phyloP scores from a whole-genome alignment of 1,140 invertebrate genomes.

The Eumeta japonica region DNA sequence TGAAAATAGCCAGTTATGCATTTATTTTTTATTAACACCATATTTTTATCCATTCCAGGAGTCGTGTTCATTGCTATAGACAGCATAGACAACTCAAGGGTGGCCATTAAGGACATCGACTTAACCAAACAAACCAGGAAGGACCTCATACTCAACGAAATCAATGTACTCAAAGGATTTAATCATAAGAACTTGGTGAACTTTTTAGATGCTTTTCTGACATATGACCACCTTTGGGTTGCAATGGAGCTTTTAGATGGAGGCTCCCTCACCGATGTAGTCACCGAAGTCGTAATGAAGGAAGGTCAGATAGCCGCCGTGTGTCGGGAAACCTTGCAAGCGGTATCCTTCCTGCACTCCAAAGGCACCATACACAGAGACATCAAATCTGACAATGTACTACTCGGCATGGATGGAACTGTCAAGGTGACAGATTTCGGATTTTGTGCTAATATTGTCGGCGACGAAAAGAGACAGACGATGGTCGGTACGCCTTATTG shows the following conservation, averaged over 20 bases:
- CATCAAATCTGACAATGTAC: slow-evolving; percentile 95
- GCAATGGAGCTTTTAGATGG: slow-evolving; percentile 95
- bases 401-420: slow-evolving; percentile 92
- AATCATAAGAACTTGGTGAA: slow-evolving; percentile 97
- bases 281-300: slow-evolving; percentile 97
- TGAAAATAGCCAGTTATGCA: too few species aligned
- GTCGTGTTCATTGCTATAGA: slow-evolving; percentile 90
- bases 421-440: slow-evolving; percentile 99
- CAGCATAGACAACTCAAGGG: slow-evolving; percentile 71
- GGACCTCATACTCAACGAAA: slow-evolving; percentile 93
- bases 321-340: slow-evolving; percentile 88
- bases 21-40: slow-evolving; percentile 4
- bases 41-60: slow-evolving; percentile 55
- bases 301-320: slow-evolving; percentile 96
- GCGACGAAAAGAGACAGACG: slow-evolving; percentile 93
- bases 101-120: slow-evolving; percentile 96
- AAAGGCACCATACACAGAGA: slow-evolving; percentile 91
- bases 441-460: slow-evolving; percentile 89
- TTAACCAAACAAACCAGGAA: slow-evolving; percentile 91
- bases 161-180: slow-evolving; percentile 89
- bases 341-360: slow-evolving; percentile 87
- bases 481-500: slow-evolving; percentile 92
- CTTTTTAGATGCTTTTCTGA: slow-evolving; percentile 89
- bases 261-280: slow-evolving; percentile 94
- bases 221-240: slow-evolving; percentile 90